Evolutionary conservation across 1,140 invertebrate genomes (phyloP).

Genomic region (Ceratina japonica): DNA sequence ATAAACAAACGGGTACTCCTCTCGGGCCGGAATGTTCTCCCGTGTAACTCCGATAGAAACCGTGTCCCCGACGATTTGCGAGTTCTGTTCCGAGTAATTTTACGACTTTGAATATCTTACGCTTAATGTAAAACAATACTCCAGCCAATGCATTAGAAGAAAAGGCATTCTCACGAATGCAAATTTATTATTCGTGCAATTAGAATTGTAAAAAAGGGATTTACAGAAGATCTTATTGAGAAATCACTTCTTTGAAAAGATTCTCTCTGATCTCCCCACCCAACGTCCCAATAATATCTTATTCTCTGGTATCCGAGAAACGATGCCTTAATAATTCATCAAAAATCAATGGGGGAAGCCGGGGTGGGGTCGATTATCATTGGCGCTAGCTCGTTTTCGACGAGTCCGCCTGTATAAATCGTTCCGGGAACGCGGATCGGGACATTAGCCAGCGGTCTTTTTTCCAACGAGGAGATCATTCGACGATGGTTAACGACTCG

Average conservation of each 20-base stretch:
- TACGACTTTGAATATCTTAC: no score
- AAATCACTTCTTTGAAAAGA: no score
- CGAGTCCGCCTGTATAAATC: slow-evolving; percentile 36
- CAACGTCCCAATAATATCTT: background rate
- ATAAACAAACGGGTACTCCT: slow-evolving; percentile 33
- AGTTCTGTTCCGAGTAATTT: background rate
- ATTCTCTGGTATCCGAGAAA: background rate
- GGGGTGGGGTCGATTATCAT: slow-evolving; percentile 12
- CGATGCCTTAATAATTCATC: slow-evolving; percentile 19
- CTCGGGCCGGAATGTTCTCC: background rate
- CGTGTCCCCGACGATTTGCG: background rate
- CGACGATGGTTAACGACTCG: slow-evolving; percentile 35
- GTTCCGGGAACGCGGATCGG: slow-evolving; percentile 50
- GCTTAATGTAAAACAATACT: no score
- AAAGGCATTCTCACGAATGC: background rate
- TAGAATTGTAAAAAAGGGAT: no score
- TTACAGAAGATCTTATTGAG: no score
- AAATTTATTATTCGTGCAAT: no score
- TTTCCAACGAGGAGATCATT: background rate
- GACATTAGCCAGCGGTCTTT: slow-evolving; percentile 1
- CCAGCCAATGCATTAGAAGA: background rate
- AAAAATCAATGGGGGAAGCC: background rate
- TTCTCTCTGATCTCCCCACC: background rate
- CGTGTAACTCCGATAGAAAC: background rate
- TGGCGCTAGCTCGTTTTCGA: slow-evolving; percentile 35